Evolutionary conservation across 1,140 invertebrate species (phyloP).

Genomic region (Solenopsis fugax): DNA sequence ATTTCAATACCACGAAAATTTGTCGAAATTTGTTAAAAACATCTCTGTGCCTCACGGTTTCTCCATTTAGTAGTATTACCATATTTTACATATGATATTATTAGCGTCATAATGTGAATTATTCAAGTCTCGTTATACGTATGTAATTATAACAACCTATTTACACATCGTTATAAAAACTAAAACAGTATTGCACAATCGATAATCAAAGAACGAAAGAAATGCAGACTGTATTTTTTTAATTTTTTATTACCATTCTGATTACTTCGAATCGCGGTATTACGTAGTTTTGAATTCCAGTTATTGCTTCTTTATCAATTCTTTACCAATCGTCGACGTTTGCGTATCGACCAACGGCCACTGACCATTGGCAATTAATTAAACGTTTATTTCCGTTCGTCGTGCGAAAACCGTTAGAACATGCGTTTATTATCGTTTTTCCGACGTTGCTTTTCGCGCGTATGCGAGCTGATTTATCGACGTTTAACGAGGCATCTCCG

Average conservation of each 20-base stretch:
- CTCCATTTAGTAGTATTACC: background rate
- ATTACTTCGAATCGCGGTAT: background rate
- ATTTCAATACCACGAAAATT: background rate
- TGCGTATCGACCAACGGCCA: conserved; percentile 25
- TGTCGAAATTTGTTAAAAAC: background rate
- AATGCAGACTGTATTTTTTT: background rate
- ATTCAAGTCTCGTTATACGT: conserved; percentile 8
- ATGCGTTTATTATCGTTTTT: conserved; percentile 38
- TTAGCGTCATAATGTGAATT: background rate
- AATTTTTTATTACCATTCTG: background rate
- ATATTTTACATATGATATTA: background rate
- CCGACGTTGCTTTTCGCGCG: conserved; percentile 2
- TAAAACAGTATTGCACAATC: background rate
- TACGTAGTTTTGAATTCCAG: background rate
- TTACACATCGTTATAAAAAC: conserved; percentile 2
- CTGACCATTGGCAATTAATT: conserved; percentile 34
- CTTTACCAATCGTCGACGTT: conserved; percentile 22
- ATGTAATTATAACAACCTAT: conserved; percentile 20
- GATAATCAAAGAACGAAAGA: background rate
- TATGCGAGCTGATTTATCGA: conserved; percentile 36
- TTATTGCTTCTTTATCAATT: conserved; percentile 34
- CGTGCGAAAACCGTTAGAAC: background rate
- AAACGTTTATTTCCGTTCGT: conserved; percentile 24
- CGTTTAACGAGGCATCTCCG: conserved; percentile 16
- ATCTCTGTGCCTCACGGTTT: background rate